Evolutionary conservation across 2,113 vertebrate genomes (phyloP), one percentile per base, ranked within the genome.

Genomic region (Sturnira hondurensis): DNA sequence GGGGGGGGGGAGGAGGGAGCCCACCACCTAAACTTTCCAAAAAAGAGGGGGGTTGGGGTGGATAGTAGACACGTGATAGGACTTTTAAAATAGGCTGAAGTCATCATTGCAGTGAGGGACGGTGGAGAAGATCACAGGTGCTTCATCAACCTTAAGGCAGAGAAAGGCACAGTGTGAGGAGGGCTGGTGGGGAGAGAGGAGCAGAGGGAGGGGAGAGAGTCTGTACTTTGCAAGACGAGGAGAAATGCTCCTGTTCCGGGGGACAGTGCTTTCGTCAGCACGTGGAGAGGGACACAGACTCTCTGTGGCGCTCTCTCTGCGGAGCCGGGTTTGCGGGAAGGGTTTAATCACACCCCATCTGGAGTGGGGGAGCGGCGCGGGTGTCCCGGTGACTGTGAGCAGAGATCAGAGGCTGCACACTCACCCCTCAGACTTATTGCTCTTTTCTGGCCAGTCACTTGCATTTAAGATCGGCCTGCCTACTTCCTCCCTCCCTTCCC

Each of bases 181-280:
- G 56, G 19, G 26, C 28, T 3, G 14, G 2, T 19, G 4, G 6
- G 10, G 13, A 16, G 41, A 24, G 58, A 26, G 58, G 5, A 7
- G 10, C 19, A 10, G 65, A 19, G 24, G 45, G 14, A 56, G 16
- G 41, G 11, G 12, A 31, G 31, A 31, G 2, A 19, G 28, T 52
- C 15, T 15, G 12, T n/a, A 7, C 43, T 63, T 90, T 33, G 76
- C 58, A 58, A 54, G 45, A 67, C 41, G 31, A 76, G 76, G 47
- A 84, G 80, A 92, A 50, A 36, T 17, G 71, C 7, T 26, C 33
- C 80, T 67, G 19, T 81, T 88, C 33, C 24, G 13, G 8, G 19
- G 68, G 26, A 65, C 36, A 47, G 13, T n/a, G 52, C 43, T 84
- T 89, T 63, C 82, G 67, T 88, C 89, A 95, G 92, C 68, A 95